These are phyloP conservation scores for Dilophus febrilis DNA, from an alignment of 2,888 invertebrate genomes.

Conservation along the genomic window DNA sequence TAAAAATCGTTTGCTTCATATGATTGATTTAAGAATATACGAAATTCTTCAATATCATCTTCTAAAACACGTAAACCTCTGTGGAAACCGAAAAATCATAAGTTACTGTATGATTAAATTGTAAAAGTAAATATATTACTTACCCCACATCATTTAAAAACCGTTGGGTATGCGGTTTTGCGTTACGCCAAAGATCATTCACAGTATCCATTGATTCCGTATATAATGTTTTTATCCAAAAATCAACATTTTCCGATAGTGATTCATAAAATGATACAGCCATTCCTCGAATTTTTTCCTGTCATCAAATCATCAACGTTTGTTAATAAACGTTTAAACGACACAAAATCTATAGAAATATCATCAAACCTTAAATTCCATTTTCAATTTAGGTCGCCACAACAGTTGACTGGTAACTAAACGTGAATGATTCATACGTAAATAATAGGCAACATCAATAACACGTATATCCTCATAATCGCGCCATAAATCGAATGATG, in stretches of 20 bases:
- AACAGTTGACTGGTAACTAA: slow-evolving; percentile 59
- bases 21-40: slow-evolving; percentile 53
- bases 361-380: slow-evolving; percentile 35
- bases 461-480: slow-evolving; percentile 65
- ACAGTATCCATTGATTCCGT: slow-evolving; percentile 51
- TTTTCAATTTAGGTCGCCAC: slow-evolving; percentile 61
- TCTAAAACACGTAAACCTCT: slow-evolving; percentile 47
- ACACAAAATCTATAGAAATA: background rate
- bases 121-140: slow-evolving; percentile 19
- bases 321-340: background rate
- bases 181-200: slow-evolving; percentile 56
- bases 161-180: slow-evolving; percentile 47
- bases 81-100: background rate
- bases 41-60: slow-evolving; percentile 38
- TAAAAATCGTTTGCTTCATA: slow-evolving; percentile 72
- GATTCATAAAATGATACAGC: slow-evolving; percentile 33
- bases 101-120: too few relatives aligned
- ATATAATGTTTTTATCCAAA: slow-evolving; percentile 48
- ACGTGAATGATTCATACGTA: slow-evolving; percentile 68
- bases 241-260: slow-evolving; percentile 36
- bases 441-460: slow-evolving; percentile 59
- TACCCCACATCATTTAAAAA: slow-evolving; percentile 56
- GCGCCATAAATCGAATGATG: slow-evolving; percentile 60
- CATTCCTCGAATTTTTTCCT: slow-evolving; percentile 30
- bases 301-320: slow-evolving; percentile 4